phyloP scores from a whole-genome alignment of 2,113 vertebrate species.

The Stictonetta naevosa region DNA sequence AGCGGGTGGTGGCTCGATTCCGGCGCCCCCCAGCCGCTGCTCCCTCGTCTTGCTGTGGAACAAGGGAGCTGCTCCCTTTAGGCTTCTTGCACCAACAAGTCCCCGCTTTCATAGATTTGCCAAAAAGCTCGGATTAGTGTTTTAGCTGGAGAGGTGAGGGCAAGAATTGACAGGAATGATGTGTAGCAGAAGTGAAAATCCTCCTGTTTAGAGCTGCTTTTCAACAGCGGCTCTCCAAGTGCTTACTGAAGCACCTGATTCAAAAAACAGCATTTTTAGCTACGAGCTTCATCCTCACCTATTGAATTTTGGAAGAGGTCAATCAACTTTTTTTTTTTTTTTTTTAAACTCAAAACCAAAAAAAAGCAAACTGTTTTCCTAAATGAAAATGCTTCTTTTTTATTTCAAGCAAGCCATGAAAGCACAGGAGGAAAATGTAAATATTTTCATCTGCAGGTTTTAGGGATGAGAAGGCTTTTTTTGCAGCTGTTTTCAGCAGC shows the following conservation, averaged over 20 bases:
- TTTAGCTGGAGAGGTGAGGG: not conserved
- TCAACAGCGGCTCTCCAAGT: not conserved
- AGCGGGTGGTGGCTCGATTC: rapidly evolving
- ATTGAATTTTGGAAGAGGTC: not conserved
- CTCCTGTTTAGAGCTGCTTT: not conserved
- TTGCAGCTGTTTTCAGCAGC: not conserved
- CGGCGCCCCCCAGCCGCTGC: not conserved
- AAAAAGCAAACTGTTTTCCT: not conserved
- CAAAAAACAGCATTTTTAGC: rapidly evolving
- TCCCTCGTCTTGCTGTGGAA: not conserved
- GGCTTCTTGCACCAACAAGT: not conserved
- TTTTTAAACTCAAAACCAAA: no score
- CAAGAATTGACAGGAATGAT: not conserved
- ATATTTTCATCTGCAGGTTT: not conserved
- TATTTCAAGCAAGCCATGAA: not conserved
- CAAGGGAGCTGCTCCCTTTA: not conserved
- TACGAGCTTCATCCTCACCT: not conserved
- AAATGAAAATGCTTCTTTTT: not conserved
- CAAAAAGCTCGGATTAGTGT: not conserved
- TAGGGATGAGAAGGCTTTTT: not conserved
- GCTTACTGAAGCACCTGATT: not conserved
- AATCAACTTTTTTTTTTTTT: rapidly evolving
- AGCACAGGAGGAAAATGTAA: not conserved
- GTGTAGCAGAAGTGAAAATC: not conserved
- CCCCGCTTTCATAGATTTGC: not conserved